Conservation (phyloP, 1,140 invertebrate species). For the Helicorthomorpha holstii region DNA sequence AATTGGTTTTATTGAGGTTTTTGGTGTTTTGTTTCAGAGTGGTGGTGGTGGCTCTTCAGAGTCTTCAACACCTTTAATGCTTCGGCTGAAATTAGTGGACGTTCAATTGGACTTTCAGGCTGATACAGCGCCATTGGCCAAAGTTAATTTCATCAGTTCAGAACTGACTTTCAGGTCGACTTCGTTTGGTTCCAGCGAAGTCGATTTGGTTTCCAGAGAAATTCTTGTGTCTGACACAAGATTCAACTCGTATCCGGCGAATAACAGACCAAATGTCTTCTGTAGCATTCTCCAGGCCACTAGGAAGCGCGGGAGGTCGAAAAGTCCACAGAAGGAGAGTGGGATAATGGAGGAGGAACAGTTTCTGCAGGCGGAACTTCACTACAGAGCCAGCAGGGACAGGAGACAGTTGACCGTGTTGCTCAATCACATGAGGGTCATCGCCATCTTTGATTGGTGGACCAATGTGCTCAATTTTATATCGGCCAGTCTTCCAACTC, state of each 20-base stretch:
- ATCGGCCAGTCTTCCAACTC: too few species aligned
- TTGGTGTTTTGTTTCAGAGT: too few species aligned
- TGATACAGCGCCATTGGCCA: conserved; percentile 41
- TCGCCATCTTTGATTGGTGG: conserved; percentile 89
- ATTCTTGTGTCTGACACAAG: conserved; percentile 71
- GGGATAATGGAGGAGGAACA: conserved; percentile 21
- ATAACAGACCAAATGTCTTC: conserved; percentile 67
- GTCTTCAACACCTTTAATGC: conserved; percentile 18
- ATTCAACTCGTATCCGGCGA: conserved; percentile 44
- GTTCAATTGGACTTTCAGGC: conserved; percentile 53
- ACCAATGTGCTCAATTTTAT: conserved; percentile 69
- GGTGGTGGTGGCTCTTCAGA: conserved; percentile 36
- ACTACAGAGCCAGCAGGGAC: conserved; percentile 41
- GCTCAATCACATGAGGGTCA: conserved; percentile 86
- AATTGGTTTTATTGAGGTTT: too few species aligned
- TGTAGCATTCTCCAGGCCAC: conserved; percentile 66
- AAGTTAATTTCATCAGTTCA: conserved; percentile 83
- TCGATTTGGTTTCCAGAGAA: conserved; percentile 82
- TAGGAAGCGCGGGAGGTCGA: too few species aligned
- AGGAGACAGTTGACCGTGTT: conserved; percentile 72
- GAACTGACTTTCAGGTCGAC: conserved; percentile 62
- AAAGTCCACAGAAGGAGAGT: too few species aligned
- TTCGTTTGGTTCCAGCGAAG: conserved; percentile 74
- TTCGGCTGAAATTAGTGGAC: conserved; percentile 71
- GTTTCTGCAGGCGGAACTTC: conserved; percentile 65